A percentile compares a stretch with the other conserved stretches of the same genome.
phyloP scores from a whole-genome alignment of 2,888 invertebrate species.

The Liposcelis brunnea region DNA sequence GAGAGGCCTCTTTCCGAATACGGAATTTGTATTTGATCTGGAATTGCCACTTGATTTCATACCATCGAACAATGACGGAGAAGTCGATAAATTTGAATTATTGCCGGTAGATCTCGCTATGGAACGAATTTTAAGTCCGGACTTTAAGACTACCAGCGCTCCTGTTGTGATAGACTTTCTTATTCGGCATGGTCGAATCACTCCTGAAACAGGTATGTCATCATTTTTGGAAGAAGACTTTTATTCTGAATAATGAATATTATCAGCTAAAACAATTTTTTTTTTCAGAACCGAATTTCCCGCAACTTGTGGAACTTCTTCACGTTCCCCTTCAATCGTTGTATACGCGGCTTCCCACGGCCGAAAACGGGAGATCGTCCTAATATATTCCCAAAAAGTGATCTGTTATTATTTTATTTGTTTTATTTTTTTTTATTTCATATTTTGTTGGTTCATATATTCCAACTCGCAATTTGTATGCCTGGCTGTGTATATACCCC shows the following conservation, averaged over 20 bases:
- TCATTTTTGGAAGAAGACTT: too few species aligned
- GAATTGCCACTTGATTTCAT: constrained; percentile 78
- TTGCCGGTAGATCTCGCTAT: constrained; percentile 23
- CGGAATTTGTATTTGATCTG: constrained; percentile 84
- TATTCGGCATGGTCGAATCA: constrained; percentile 76
- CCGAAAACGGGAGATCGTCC: background rate
- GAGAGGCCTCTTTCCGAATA: constrained; percentile 83
- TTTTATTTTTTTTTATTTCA: too few species aligned
- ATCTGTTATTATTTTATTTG: too few species aligned
- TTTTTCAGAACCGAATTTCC: constrained; percentile 63
- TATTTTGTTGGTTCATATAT: too few species aligned
- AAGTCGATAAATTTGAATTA: constrained; percentile 26
- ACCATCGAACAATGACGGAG: constrained; percentile 87
- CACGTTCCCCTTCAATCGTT: constrained; percentile 76
- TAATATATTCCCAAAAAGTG: too few species aligned
- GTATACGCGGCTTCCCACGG: constrained; percentile 38
- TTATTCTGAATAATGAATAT: too few species aligned
- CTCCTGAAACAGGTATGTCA: constrained; percentile 66
- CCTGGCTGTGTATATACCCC: too few species aligned
- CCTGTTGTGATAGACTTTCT: constrained; percentile 84
- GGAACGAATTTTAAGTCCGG: constrained; percentile 59
- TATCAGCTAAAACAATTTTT: too few species aligned
- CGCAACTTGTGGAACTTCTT: constrained; percentile 66
- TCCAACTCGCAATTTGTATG: too few species aligned
- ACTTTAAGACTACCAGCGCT: constrained; percentile 88